Evolutionary conservation across 2,113 vertebrate species (phyloP).

Genomic region (Peromyscus californicus): DNA sequence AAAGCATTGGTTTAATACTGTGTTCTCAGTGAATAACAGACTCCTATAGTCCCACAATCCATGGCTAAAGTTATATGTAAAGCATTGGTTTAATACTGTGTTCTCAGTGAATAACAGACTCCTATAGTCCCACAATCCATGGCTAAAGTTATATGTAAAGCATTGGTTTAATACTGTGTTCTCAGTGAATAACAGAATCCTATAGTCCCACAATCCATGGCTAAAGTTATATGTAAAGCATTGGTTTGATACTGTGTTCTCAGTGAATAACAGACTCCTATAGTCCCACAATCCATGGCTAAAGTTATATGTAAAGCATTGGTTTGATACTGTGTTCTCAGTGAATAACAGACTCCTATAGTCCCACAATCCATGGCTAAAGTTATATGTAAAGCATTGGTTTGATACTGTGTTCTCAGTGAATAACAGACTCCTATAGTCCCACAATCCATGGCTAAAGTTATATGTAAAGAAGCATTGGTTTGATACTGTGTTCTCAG

Average conservation of each 20-base stretch:
- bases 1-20: not conserved
- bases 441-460: not conserved
- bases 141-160: not conserved
- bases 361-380: not conserved
- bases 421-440: conserved; percentile 10
- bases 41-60: not conserved
- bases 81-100: not conserved
- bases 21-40: conserved; percentile 19
- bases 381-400: not conserved
- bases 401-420: conserved; percentile 19
- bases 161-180: not conserved
- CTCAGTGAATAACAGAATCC: not conserved
- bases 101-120: conserved; percentile 19
- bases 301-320: not conserved
- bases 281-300: not conserved
- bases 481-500: conserved; percentile 16
- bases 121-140: not conserved
- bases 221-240: not conserved
- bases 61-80: not conserved
- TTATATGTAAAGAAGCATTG: conserved; percentile 4
- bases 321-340: conserved; percentile 15
- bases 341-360: not conserved
- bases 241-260: not conserved
- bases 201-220: not conserved
- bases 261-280: not conserved